Evolutionary conservation across 2,797 vertebrate genomes (phyloP).

Genomic region (Rhynchonycteris naso): DNA sequence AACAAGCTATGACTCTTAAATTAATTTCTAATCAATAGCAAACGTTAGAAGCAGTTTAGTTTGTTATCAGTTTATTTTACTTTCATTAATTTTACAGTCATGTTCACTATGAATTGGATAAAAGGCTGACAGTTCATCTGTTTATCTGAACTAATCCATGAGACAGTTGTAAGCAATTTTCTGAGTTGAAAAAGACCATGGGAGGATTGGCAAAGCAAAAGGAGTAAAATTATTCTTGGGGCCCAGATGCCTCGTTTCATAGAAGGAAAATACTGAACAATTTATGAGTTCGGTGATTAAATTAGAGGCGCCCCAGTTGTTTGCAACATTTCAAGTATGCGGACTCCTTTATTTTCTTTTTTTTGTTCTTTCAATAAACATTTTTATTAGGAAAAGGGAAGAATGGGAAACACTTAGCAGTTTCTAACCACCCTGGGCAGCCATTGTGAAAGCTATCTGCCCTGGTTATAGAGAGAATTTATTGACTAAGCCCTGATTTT

Average conservation of each 20-base stretch:
- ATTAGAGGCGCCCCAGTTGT: slow-evolving; percentile 1
- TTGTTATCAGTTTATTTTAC: slow-evolving; percentile 28
- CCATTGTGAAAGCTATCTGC: not conserved
- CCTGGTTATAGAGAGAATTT: not conserved
- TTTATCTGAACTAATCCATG: not conserved
- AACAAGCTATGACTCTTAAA: slow-evolving; percentile 33
- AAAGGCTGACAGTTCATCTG: slow-evolving; percentile 13
- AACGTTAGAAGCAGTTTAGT: not conserved
- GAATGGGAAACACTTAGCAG: not conserved
- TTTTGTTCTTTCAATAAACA: not conserved
- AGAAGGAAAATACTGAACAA: slow-evolving; percentile 25
- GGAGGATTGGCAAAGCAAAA: not conserved
- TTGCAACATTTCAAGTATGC: slow-evolving; percentile 41
- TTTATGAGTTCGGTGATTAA: not conserved
- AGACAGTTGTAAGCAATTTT: not conserved
- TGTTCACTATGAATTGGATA: slow-evolving; percentile 35
- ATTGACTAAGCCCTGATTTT: not conserved
- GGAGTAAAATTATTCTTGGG: not conserved
- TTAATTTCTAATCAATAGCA: slow-evolving; percentile 59
- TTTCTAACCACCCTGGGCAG: not conserved
- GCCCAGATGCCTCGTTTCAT: slow-evolving; percentile 1
- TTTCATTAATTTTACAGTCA: slow-evolving; percentile 46
- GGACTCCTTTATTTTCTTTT: not conserved
- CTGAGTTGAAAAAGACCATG: not conserved
- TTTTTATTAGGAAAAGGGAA: slow-evolving; percentile 26